Conservation (phyloP, 2,888 invertebrate genomes). For the Papilio gigon region DNA sequence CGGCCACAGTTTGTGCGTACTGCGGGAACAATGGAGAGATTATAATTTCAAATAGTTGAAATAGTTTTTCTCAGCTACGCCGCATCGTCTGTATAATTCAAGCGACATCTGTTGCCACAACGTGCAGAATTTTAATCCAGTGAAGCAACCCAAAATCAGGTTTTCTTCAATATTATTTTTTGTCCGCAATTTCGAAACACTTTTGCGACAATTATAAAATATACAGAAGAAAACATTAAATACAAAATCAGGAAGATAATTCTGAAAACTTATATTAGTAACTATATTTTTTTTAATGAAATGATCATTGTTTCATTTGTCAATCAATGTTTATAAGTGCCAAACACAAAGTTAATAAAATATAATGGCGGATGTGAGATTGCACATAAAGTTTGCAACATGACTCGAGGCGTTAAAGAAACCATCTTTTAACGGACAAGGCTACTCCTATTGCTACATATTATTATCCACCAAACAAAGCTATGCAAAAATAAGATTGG, state of each 20-base stretch:
- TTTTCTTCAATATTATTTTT: background rate
- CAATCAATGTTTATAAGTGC: background rate
- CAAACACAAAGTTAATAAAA: background rate
- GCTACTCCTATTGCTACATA: background rate
- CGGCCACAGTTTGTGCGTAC: background rate
- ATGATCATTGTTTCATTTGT: background rate
- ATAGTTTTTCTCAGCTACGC: background rate
- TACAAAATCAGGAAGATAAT: too few relatives aligned
- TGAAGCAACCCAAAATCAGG: background rate
- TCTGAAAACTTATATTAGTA: too few relatives aligned
- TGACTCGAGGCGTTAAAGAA: background rate
- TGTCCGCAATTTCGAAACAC: background rate
- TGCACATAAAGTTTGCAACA: background rate
- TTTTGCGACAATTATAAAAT: background rate
- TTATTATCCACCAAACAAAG: background rate
- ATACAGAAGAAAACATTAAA: too few relatives aligned
- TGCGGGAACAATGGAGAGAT: background rate
- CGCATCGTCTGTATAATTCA: constrained; percentile 1
- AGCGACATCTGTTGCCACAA: constrained; percentile 1
- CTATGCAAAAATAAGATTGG: background rate
- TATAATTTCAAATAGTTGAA: constrained; percentile 28
- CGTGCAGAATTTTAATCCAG: constrained; percentile 3
- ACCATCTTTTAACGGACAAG: background rate
- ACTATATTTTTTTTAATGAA: too few relatives aligned
- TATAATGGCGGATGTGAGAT: background rate